Base-by-base conservation (phyloP, 1,140 invertebrate species). In the Pseudachorutes palmiensis region DNA sequence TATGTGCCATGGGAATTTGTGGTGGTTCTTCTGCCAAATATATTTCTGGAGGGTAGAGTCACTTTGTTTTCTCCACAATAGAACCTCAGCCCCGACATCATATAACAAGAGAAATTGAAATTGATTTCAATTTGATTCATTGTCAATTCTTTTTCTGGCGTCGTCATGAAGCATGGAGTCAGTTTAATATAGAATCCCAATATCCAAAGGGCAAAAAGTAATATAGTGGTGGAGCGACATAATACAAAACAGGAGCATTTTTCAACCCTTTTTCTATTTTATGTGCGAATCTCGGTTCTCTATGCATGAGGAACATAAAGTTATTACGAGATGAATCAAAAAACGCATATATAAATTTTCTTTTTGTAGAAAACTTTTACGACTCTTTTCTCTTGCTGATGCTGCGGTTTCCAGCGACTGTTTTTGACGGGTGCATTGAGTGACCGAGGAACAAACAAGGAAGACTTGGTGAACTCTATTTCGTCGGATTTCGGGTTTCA, bases 271-370 rank as follows among this genome's bases (percentile, higher is more conserved):
- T 55, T 12, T 5, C 9, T 55, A 14, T 55, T 55, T 14, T 55
- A 22, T 9, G 5, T 55, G 51, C 51, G 51, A 55, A 55, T 55
- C 51, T 24, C 14, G 9, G 9, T 22, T 55, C 24, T n/a, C 5
- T 5, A 55, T 55, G 51, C 51, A 55, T 55, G 24, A 26, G 51
- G 24, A 55, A 55, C 36, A 41, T 41, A 26, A 55, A 55, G n/a
- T 55, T 55, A 22, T 55, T 12, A 22, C 5, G 36, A 26, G 24
- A 55, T 55, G 51, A 55, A 55, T 55, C 51, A 55, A 55, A 55
- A 55, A 55, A n/a, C n/a, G n/a, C n/a, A n/a, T n/a, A 55, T 55
- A 55, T 55, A 55, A 55, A 55, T 55, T 41, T 41, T 26, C 51
- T 22, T 55, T 55, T 22, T 19, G 9, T 24, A 5, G 5, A 55